Base-by-base conservation (phyloP, 2,888 invertebrate species). In the Marasmarcha lunaedactyla region DNA sequence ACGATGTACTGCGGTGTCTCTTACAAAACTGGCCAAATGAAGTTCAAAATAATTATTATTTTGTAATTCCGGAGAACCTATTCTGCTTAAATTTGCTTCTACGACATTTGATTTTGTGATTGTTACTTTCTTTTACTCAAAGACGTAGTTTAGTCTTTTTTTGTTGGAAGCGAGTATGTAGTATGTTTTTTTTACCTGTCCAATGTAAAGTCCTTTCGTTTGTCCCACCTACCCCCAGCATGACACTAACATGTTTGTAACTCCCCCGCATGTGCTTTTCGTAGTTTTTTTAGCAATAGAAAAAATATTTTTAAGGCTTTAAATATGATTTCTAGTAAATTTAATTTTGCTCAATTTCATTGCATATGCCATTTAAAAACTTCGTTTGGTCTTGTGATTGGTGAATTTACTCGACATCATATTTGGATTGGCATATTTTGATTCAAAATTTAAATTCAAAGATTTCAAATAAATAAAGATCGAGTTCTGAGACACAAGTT, bases 71-170 rank as follows among this genome's bases (percentile, higher is more conserved):
- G 76, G 78, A 81, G 83, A 81, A 83, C 83, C 81, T 83, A 83
- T 83, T 83, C 81, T 83, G 83, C 83, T 84, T 83, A 58, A 76
- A 76, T 78, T 78, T 81, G 79, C 81, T 84, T 83, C 71, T 73
- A 69, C 79, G 74, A 71, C 78, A 78, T 81, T 73, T 71, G 12
- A 34, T 14, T 34, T 34, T 34, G 34, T 34, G 34, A 14, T 73
- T 78, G 65, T 71, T 63, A 63, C 7, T 20, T 67, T 68, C 71
- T 68, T 63, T 55, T 57, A 71, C 63, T 67, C 60, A 66, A 67
- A 52, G 58, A 62, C 63, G 79, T 83, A 77, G 83, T 71, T n/a
- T 76, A 76, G 73, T 52, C 56, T 60, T 48, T 48, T 71, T 71
- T 69, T 69, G 64, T 73, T 73, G 63, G 60, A 56, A 63, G 72